These are phyloP conservation scores for Dyspetes luteomarginatus DNA, from an alignment of 2,888 invertebrate species.

Conservation along the genomic window DNA sequence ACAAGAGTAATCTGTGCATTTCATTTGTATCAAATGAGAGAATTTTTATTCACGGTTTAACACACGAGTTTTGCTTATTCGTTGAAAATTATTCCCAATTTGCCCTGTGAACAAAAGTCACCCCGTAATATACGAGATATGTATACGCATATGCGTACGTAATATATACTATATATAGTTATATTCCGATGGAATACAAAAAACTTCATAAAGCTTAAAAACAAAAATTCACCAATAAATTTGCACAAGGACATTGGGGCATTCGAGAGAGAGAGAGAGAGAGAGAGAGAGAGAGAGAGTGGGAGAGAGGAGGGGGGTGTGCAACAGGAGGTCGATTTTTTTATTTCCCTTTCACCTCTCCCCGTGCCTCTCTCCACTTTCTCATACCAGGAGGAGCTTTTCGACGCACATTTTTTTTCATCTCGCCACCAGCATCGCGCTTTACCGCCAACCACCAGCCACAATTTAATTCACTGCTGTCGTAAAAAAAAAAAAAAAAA, in stretches of 20 bases:
- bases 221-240: slow-evolving; percentile 64
- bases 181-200: slow-evolving; percentile 49
- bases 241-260: slow-evolving; percentile 43
- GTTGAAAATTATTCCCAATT: slow-evolving; percentile 47
- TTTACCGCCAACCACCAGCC: slow-evolving; percentile 51
- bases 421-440: slow-evolving; percentile 42
- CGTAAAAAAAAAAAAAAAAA: slow-evolving; percentile 40
- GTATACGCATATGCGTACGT: neutral
- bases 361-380: neutral
- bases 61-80: slow-evolving; percentile 15
- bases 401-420: slow-evolving; percentile 61
- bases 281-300: slow-evolving; percentile 63
- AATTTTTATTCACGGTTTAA: neutral
- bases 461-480: slow-evolving; percentile 64
- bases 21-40: neutral
- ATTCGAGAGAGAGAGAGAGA: slow-evolving; percentile 7
- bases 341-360: slow-evolving; percentile 5
- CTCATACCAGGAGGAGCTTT: slow-evolving; percentile 39
- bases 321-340: slow-evolving; percentile 67
- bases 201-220: slow-evolving; percentile 64
- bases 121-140: slow-evolving; percentile 12
- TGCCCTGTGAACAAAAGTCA: slow-evolving; percentile 3
- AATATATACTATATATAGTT: slow-evolving; percentile 9
- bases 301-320: slow-evolving; percentile 27
- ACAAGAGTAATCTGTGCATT: neutral